phyloP scores from a whole-genome alignment of 2,797 vertebrate genomes.

The Cephalopachus bancanus region DNA sequence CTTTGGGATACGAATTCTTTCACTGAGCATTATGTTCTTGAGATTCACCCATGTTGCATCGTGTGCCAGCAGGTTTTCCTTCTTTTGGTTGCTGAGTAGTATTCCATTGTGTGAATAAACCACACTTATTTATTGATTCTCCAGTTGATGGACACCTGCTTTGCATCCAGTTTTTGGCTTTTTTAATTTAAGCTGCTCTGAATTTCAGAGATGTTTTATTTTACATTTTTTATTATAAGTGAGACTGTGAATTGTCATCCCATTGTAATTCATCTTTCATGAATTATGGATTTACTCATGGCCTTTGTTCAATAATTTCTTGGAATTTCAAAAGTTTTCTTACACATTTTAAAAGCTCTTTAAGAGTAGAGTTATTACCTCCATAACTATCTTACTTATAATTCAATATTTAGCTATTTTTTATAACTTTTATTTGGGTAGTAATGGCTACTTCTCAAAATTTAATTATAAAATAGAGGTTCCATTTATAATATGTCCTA shows the following conservation, averaged over 20 bases:
- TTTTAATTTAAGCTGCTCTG: conserved; percentile 1
- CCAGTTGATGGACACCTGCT: not conserved
- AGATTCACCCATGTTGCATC: not conserved
- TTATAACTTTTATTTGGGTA: conserved; percentile 41
- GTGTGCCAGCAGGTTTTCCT: not conserved
- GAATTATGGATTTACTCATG: not conserved
- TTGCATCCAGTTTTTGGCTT: not conserved
- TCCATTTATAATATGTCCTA: conserved; percentile 49
- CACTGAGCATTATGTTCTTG: not conserved
- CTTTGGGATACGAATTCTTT: conserved; percentile 1
- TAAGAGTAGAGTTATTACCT: not conserved
- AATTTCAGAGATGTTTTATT: conserved; percentile 44
- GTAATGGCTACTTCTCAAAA: conserved; percentile 23
- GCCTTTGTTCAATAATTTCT: conserved; percentile 60
- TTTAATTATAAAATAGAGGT: conserved; percentile 27
- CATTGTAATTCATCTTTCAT: conserved; percentile 47
- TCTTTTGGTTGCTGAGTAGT: not conserved
- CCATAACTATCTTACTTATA: conserved; percentile 32
- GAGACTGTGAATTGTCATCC: not conserved
- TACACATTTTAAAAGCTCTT: conserved; percentile 44
- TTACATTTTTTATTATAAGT: conserved; percentile 16
- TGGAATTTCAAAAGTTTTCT: conserved; percentile 38
- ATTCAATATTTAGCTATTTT: conserved; percentile 32
- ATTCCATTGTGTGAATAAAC: not conserved
- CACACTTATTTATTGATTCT: not conserved